Percentiles rank a stretch among this genome's conserved stretches.
phyloP scores from a whole-genome alignment of 2,113 vertebrate genomes.

The Malurus alboscapulatus region DNA sequence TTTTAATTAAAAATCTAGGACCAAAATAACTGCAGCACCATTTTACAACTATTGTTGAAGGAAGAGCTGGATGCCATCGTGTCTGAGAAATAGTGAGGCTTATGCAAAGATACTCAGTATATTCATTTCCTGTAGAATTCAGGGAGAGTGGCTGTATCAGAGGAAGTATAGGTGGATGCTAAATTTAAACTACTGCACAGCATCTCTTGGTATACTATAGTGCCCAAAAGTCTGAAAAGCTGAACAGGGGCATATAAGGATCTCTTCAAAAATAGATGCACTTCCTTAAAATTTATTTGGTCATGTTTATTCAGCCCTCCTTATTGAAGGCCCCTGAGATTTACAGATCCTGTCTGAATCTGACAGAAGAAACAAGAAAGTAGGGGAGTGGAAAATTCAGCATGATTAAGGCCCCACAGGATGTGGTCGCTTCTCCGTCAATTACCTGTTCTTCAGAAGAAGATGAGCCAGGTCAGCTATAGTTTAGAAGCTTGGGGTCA shows the following conservation, averaged over 20 bases:
- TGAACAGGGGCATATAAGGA: background rate
- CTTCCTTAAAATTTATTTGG: constrained; percentile 2
- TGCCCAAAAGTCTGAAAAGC: background rate
- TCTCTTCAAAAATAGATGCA: constrained; percentile 17
- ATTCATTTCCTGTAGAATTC: constrained; percentile 12
- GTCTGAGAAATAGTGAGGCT: background rate
- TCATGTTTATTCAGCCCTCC: constrained; percentile 8
- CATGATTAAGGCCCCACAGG: background rate
- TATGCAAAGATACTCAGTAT: background rate
- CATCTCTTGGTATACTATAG: background rate
- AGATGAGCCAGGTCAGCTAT: background rate
- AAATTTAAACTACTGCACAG: constrained; percentile 6
- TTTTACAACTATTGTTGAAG: background rate
- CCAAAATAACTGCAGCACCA: background rate
- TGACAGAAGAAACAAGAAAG: background rate
- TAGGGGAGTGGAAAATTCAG: background rate
- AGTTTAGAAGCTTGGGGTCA: background rate
- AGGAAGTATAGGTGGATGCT: constrained; percentile 12
- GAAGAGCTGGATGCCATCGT: background rate
- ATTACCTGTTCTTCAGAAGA: background rate
- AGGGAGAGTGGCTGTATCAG: background rate
- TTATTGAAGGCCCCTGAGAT: background rate
- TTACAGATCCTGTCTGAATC: background rate
- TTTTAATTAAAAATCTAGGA: constrained; percentile 56
- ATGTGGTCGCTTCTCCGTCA: background rate